phyloP scores from a whole-genome alignment of 2,888 invertebrate genomes.

The Ethmia dodecea region DNA sequence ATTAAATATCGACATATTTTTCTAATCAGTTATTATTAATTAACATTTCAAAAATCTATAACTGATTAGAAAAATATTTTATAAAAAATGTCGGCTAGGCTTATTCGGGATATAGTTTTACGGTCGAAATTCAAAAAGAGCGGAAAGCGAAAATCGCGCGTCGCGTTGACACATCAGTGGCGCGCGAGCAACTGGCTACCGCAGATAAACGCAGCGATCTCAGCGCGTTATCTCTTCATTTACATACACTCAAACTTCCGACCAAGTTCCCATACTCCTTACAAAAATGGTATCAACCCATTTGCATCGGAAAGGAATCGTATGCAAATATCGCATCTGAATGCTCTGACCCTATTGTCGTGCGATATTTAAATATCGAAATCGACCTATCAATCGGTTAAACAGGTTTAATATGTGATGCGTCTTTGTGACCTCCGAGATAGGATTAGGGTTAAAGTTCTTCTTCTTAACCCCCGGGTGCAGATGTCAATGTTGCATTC shows the following conservation, averaged over 20 bases:
- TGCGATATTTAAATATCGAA: slow-evolving; percentile 58
- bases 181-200: slow-evolving; percentile 67
- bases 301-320: slow-evolving; percentile 68
- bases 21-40: too few relatives aligned
- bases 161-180: slow-evolving; percentile 59
- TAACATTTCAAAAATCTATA: too few relatives aligned
- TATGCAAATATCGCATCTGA: slow-evolving; percentile 68
- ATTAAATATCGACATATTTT: not conserved
- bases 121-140: slow-evolving; percentile 6
- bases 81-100: not conserved
- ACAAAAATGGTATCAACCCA: slow-evolving; percentile 51
- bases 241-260: slow-evolving; percentile 52
- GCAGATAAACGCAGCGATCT: slow-evolving; percentile 53
- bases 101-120: slow-evolving; percentile 1
- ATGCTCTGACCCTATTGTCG: slow-evolving; percentile 52
- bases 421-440: slow-evolving; percentile 48
- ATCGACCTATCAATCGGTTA: slow-evolving; percentile 66
- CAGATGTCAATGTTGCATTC: slow-evolving; percentile 65
- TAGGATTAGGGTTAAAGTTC: slow-evolving; percentile 63
- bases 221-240: slow-evolving; percentile 64
- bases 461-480: slow-evolving; percentile 30
- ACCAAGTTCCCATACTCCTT: slow-evolving; percentile 53
- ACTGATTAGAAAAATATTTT: too few relatives aligned
- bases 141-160: slow-evolving; percentile 14
- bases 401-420: slow-evolving; percentile 69